Evolutionary conservation across 2,888 invertebrate species (phyloP).

Genomic region (Agrochola lychnidis): DNA sequence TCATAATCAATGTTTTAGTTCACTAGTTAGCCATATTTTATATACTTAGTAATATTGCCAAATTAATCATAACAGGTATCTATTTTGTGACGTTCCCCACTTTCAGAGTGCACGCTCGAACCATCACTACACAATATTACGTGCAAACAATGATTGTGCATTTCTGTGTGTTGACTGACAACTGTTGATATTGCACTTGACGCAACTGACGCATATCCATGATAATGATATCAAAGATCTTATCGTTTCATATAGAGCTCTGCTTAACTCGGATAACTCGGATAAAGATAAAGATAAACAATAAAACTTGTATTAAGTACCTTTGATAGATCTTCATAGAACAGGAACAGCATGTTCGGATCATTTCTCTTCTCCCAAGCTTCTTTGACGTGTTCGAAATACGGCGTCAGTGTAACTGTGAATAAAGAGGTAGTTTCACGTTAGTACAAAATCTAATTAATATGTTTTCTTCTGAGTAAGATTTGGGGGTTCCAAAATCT

Average conservation of each 20-base stretch:
- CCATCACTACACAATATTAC: background rate
- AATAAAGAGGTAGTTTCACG: conserved; percentile 20
- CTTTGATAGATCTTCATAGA: conserved; percentile 93
- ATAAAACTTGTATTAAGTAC: conserved; percentile 74
- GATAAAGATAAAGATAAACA: too few species aligned
- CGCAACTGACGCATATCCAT: too few species aligned
- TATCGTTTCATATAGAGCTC: background rate
- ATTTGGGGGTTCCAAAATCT: background rate
- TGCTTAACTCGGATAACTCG: background rate
- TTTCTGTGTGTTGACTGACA: background rate
- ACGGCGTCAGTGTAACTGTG: conserved; percentile 92
- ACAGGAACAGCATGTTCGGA: conserved; percentile 93
- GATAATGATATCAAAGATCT: conserved; percentile 23
- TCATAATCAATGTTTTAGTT: too few species aligned
- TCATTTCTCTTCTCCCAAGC: conserved; percentile 92
- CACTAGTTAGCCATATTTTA: too few species aligned
- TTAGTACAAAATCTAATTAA: background rate
- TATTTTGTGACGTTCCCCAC: too few species aligned
- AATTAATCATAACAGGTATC: too few species aligned
- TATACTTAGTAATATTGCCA: background rate
- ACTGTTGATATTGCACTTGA: background rate
- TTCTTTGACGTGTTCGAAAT: conserved; percentile 94
- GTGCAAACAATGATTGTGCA: background rate
- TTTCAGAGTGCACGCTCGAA: too few species aligned
- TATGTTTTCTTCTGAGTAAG: background rate